Conservation (phyloP, 1,140 invertebrate genomes). For the Goniozus legneri region DNA sequence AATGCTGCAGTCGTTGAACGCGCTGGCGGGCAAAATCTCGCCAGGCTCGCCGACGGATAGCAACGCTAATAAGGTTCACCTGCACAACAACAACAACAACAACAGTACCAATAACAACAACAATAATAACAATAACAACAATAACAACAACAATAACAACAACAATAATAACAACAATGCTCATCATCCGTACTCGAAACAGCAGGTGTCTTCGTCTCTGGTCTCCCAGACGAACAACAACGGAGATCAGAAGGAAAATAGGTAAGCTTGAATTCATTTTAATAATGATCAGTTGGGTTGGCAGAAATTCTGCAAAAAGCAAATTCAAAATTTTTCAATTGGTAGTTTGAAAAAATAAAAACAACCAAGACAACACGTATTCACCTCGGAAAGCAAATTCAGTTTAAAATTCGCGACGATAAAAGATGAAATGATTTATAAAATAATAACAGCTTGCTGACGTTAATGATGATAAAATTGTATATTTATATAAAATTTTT, state of each 20-base stretch:
- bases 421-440: no score
- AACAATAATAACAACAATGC: slow-evolving; percentile 51
- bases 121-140: slow-evolving; percentile 30
- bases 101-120: slow-evolving; percentile 61
- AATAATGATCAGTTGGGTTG: no score
- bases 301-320: no score
- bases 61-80: slow-evolving; percentile 51
- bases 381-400: no score
- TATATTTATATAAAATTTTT: no score
- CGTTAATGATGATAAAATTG: no score
- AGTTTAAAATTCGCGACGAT: no score
- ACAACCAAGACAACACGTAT: no score
- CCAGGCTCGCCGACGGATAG: slow-evolving; percentile 60
- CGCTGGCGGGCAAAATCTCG: slow-evolving; percentile 76
- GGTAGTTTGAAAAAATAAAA: no score
- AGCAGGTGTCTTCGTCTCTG: slow-evolving; percentile 25
- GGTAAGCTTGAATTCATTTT: no score
- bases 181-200: slow-evolving; percentile 48
- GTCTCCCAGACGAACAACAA: slow-evolving; percentile 34
- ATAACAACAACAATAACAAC: slow-evolving; percentile 48
- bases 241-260: slow-evolving; percentile 50
- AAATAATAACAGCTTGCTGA: no score
- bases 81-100: slow-evolving; percentile 59
- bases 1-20: slow-evolving; percentile 76
- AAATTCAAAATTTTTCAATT: no score